phyloP scores from a whole-genome alignment of 2,113 vertebrate genomes.

The Edolisoma coerulescens region DNA sequence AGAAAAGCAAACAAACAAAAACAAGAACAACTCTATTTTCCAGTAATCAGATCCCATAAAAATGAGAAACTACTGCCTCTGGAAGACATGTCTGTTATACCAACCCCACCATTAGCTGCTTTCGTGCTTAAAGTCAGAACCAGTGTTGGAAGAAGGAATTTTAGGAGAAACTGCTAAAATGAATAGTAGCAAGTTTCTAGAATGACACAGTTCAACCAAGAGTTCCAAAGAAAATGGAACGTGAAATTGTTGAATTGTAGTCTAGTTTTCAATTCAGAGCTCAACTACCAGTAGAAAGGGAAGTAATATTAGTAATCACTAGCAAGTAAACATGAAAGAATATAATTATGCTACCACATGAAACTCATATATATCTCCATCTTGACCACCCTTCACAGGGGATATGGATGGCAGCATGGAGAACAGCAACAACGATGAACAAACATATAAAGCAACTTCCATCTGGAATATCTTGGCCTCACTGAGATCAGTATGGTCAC shows the following conservation, averaged over 20 bases:
- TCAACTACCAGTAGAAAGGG: background rate
- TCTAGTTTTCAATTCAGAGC: background rate
- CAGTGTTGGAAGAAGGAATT: background rate
- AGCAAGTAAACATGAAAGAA: background rate
- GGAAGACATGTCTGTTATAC: background rate
- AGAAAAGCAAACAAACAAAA: background rate
- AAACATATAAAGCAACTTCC: background rate
- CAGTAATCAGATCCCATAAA: background rate
- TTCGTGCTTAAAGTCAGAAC: background rate
- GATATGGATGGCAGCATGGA: background rate
- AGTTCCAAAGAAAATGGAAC: background rate
- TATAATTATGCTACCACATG: background rate
- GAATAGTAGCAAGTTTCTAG: background rate
- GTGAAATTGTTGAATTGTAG: background rate
- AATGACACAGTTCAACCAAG: background rate
- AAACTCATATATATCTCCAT: background rate
- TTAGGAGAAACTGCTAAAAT: background rate
- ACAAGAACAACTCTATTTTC: background rate
- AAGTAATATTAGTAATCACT: background rate
- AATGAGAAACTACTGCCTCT: background rate
- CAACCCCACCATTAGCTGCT: background rate
- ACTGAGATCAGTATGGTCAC: accelerated
- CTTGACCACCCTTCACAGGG: background rate
- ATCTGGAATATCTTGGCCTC: background rate
- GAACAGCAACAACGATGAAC: background rate